These are phyloP conservation scores for Halesus radiatus DNA, from an alignment of 1,140 invertebrate genomes.

Conservation along the genomic window DNA sequence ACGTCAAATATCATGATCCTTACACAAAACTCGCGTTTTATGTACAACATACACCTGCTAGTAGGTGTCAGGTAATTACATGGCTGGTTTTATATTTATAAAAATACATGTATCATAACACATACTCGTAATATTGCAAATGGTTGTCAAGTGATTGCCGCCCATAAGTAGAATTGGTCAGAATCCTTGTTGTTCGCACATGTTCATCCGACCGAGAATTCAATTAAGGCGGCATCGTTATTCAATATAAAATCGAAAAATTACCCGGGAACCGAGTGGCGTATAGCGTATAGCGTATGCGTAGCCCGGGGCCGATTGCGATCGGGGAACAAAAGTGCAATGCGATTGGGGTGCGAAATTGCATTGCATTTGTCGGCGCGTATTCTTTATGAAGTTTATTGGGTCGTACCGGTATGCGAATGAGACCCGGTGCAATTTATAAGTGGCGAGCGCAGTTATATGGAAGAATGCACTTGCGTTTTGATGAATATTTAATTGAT, in stretches of 20 bases:
- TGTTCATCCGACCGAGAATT: constrained; percentile 12
- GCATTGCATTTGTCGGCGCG: constrained; percentile 11
- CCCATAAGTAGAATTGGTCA: background rate
- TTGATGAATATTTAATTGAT: too few relatives aligned
- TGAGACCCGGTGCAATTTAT: constrained; percentile 16
- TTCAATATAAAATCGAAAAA: background rate
- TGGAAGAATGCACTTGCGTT: too few relatives aligned
- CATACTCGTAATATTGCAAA: background rate
- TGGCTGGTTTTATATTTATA: background rate
- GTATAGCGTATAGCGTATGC: background rate
- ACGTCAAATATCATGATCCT: too few relatives aligned
- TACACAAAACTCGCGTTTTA: too few relatives aligned
- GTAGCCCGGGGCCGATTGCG: background rate
- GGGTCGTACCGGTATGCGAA: background rate
- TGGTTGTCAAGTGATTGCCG: background rate
- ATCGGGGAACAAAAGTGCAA: constrained; percentile 17
- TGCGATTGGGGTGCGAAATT: background rate
- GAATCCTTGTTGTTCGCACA: background rate
- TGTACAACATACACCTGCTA: background rate
- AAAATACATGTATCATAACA: too few relatives aligned
- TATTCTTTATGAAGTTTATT: constrained; percentile 29
- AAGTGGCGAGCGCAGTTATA: background rate
- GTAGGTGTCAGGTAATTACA: background rate
- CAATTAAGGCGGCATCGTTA: constrained; percentile 21
- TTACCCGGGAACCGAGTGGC: background rate